Evolutionary conservation across 2,113 vertebrate genomes (phyloP), one percentile per base, ranked within the genome.

Genomic region (Oostethus manadensis): DNA sequence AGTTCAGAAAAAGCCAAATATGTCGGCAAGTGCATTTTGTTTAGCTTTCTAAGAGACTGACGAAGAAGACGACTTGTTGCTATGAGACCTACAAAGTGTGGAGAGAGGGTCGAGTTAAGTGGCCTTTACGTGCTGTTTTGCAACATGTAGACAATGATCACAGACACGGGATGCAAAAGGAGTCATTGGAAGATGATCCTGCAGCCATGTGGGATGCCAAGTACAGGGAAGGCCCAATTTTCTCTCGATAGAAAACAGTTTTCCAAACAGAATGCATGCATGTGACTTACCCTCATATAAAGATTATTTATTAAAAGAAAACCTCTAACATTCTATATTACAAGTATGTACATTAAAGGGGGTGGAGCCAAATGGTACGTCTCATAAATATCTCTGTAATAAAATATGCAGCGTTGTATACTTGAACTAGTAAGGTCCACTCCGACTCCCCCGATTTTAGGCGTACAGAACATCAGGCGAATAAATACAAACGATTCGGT

Each of bases 41-140:
- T 64, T 66, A 85, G 90, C 86, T 88, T 88, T 93, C 90, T 97
- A 99, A 91, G 94, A 95, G 91, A 93, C 91, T 89, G 94, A 87
- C 3, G 38, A 14, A 86, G 94, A 78, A 71, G 80, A 93, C 89
- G 96, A 94, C 91, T 97, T 98, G 95, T 99, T 98, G 95, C 95
- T 98, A 93, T 99, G 95, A 92, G 97, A 98, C 94, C 97, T 98
- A 94, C 82, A 92, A 92, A 91, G 86, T 89, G 90, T 79, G 92
- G 88, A 94, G 89, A 94, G 86, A 92, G 88, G 78, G 87, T 88
- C 92, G 82, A 92, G 90, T 90, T 94, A 90, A 94, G 89, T 88
- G 90, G 84, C 86, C 84, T 89, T 91, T 35, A 42, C 55, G 69
- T 46, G 56, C 50, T 68, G 7, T 56, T 33, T n/a, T 15, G 44